Percentiles rank a stretch among this genome's conserved stretches.
phyloP scores from a whole-genome alignment of 2,888 invertebrate genomes.

The Pseudolycoriella hygida region DNA sequence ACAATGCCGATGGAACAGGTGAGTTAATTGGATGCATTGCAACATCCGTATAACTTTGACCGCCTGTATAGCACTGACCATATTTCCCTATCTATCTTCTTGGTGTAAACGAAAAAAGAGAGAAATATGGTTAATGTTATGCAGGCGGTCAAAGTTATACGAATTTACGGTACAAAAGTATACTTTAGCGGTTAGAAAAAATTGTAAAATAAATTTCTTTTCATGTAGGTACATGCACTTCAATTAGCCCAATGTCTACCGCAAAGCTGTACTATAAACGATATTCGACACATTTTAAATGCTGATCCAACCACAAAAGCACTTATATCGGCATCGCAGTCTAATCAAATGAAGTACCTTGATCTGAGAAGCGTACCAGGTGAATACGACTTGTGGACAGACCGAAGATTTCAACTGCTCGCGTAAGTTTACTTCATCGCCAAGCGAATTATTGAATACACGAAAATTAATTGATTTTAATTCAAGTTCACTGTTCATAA shows the following conservation, averaged over 20 bases:
- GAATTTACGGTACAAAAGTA: not conserved
- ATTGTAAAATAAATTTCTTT: constrained; percentile 5
- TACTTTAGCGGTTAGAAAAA: not conserved
- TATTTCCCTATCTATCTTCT: too few species aligned
- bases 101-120: too few species aligned
- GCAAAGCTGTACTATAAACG: constrained; percentile 39
- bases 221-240: constrained; percentile 41
- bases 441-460: not conserved
- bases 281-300: constrained; percentile 31
- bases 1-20: constrained; percentile 19
- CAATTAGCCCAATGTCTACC: constrained; percentile 62
- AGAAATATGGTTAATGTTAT: too few species aligned
- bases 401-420: constrained; percentile 47
- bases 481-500: not conserved
- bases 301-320: constrained; percentile 23
- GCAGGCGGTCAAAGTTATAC: too few species aligned
- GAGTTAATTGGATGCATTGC: constrained; percentile 3
- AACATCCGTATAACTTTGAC: not conserved
- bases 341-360: constrained; percentile 30
- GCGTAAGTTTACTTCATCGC: too few species aligned
- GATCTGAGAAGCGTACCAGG: constrained; percentile 53
- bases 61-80: too few species aligned
- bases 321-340: constrained; percentile 11
- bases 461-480: constrained; percentile 1
- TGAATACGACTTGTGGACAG: constrained; percentile 39